A percentile compares a stretch with the other conserved stretches of the same genome.
Evolutionary conservation across 2,888 invertebrate species (phyloP).

Genomic region (Acrobasis suavella): DNA sequence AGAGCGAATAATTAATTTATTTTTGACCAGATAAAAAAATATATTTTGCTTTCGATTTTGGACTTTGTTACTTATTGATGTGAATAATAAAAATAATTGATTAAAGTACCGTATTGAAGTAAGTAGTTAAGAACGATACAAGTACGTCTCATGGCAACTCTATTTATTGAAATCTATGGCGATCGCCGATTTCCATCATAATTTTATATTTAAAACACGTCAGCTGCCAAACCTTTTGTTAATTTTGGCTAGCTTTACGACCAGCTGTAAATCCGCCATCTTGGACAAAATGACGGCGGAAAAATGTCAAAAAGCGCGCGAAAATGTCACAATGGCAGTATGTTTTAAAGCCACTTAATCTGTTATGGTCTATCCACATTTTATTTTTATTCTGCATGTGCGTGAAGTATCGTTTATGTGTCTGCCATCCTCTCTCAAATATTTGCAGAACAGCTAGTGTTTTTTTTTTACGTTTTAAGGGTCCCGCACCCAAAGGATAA

Average conservation of each 20-base stretch:
- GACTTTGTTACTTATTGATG: no score
- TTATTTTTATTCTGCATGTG: conserved; percentile 34
- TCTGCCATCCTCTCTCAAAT: no score
- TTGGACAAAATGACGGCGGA: conserved; percentile 63
- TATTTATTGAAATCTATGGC: conserved; percentile 19
- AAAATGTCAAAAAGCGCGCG: conserved; percentile 59
- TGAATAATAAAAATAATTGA: no score
- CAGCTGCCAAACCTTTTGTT: conserved; percentile 75
- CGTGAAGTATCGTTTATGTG: no score
- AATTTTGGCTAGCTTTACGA: conserved; percentile 74
- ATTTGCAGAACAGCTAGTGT: no score
- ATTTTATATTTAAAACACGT: conserved; percentile 70
- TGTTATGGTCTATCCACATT: conserved; percentile 46
- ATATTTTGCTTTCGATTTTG: no score
- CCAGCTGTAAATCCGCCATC: conserved; percentile 64
- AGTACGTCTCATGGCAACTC: neutral
- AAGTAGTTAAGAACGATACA: no score
- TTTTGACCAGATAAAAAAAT: no score
- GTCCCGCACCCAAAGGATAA: no score
- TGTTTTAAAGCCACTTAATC: conserved; percentile 50
- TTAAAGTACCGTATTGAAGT: no score
- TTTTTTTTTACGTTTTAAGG: no score
- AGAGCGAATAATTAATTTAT: no score
- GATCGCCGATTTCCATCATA: conserved; percentile 57
- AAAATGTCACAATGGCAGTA: conserved; percentile 47